Conservation (phyloP, 2,888 invertebrate genomes). For the Epirrhoe tristata region DNA sequence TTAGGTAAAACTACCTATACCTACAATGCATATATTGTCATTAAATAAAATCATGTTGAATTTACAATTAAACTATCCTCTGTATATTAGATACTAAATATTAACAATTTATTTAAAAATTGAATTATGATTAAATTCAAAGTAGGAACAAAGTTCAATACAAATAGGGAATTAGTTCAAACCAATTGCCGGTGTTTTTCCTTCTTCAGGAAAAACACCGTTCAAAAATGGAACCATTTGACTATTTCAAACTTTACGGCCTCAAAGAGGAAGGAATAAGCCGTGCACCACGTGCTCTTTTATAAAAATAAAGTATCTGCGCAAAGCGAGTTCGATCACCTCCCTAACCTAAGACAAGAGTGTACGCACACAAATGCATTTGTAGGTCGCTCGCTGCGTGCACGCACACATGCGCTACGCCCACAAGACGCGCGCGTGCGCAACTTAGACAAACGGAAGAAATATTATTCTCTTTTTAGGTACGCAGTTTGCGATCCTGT, state of each 20-base stretch:
- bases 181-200: no score
- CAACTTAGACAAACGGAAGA: conserved; percentile 85
- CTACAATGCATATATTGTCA: no score
- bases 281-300: conserved; percentile 76
- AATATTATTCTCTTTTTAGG: conserved; percentile 83
- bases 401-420: conserved; percentile 60
- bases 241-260: conserved; percentile 4
- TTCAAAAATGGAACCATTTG: neutral
- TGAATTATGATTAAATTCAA: no score
- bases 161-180: no score
- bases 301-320: conserved; percentile 84
- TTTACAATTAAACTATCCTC: no score
- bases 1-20: no score
- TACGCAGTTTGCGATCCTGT: conserved; percentile 53
- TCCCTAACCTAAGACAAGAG: conserved; percentile 86
- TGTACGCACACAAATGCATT: conserved; percentile 62
- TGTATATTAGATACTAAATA: no score
- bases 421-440: conserved; percentile 74
- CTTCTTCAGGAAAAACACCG: neutral
- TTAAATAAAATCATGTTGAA: no score
- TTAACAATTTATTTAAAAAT: no score
- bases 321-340: conserved; percentile 82
- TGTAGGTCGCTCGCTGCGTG: conserved; percentile 58
- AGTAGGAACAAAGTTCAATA: no score
- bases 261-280: conserved; percentile 72